A percentile compares a stretch with the other conserved stretches of the same genome.
Evolutionary conservation across 2,888 invertebrate genomes (phyloP).

Genomic region (Ceraclea dissimilis): DNA sequence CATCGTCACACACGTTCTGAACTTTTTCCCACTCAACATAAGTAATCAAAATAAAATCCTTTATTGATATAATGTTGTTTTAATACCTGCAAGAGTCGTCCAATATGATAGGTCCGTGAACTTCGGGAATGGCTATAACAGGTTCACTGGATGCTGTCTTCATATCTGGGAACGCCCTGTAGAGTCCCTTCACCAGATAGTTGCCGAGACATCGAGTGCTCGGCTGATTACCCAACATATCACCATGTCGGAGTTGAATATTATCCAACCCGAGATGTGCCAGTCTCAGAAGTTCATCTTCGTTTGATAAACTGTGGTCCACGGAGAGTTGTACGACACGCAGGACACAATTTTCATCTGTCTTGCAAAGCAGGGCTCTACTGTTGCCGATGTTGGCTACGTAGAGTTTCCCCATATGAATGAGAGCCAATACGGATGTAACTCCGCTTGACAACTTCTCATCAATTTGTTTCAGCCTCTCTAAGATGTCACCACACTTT

Average conservation of each 20-base stretch:
- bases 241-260: slow-evolving; percentile 60
- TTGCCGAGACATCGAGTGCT: slow-evolving; percentile 84
- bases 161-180: slow-evolving; percentile 73
- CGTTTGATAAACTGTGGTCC: slow-evolving; percentile 79
- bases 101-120: slow-evolving; percentile 69
- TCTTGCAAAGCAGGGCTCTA: slow-evolving; percentile 71
- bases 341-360: slow-evolving; percentile 67
- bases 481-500: slow-evolving; percentile 46
- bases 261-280: slow-evolving; percentile 68
- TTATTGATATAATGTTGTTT: background rate
- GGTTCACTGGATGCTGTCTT: slow-evolving; percentile 65
- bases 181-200: slow-evolving; percentile 78
- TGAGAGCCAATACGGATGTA: slow-evolving; percentile 73
- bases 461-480: slow-evolving; percentile 66
- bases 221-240: slow-evolving; percentile 68
- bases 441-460: slow-evolving; percentile 74
- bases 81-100: slow-evolving; percentile 65
- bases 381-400: slow-evolving; percentile 84
- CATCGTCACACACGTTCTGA: too few species aligned
- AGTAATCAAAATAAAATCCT: too few species aligned
- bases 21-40: too few species aligned
- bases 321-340: slow-evolving; percentile 74
- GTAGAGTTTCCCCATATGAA: slow-evolving; percentile 69
- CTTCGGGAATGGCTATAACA: slow-evolving; percentile 75
- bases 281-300: slow-evolving; percentile 74